Conservation (phyloP, 1,140 invertebrate genomes). For the Glomeris maerens region DNA sequence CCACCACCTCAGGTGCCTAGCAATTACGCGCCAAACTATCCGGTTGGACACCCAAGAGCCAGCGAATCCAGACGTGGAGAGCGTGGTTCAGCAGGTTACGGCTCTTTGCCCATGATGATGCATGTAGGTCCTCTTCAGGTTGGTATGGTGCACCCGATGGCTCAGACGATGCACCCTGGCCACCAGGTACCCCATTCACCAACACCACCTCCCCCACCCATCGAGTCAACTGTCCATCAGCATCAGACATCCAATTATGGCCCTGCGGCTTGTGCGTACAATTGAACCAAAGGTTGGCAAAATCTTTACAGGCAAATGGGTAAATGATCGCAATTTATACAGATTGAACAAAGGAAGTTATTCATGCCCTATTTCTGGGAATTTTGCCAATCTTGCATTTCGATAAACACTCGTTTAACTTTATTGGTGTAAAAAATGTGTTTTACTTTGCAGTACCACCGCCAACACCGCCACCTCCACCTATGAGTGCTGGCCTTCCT, state of each 20-base stretch:
- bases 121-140: conserved; percentile 38
- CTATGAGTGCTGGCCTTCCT: background rate
- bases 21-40: conserved; percentile 89
- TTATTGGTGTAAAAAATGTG: too few species aligned
- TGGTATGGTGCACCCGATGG: conserved; percentile 57
- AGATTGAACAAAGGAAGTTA: too few species aligned
- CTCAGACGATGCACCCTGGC: conserved; percentile 18
- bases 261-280: too few species aligned
- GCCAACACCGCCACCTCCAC: conserved; percentile 22
- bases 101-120: conserved; percentile 39
- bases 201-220: conserved; percentile 44
- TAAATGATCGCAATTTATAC: too few species aligned
- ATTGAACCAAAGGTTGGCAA: too few species aligned
- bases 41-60: conserved; percentile 51
- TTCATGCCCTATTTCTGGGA: too few species aligned
- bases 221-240: conserved; percentile 35
- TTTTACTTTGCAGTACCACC: conserved; percentile 33
- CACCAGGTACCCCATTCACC: conserved; percentile 50
- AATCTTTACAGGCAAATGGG: too few species aligned
- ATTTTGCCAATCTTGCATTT: too few species aligned
- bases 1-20: conserved; percentile 81
- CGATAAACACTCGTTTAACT: background rate
- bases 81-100: conserved; percentile 55
- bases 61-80: conserved; percentile 36
- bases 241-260: conserved; percentile 30